These are phyloP conservation scores for Eudemis profundana DNA, from an alignment of 2,888 invertebrate genomes.

Conservation along the genomic window DNA sequence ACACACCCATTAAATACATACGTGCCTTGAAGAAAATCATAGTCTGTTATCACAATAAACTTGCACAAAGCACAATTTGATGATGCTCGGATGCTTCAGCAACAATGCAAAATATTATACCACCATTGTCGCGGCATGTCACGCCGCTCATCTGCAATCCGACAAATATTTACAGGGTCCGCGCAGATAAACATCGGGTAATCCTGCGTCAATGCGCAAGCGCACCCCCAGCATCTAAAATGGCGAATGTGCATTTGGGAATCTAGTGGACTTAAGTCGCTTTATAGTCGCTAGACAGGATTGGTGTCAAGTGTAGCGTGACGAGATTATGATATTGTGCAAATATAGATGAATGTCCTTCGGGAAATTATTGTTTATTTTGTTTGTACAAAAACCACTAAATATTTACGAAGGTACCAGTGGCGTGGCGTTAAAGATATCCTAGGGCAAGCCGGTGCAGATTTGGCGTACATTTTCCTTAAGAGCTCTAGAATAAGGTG, in stretches of 20 bases:
- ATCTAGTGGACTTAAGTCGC: neutral
- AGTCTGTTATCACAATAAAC: conserved; percentile 20
- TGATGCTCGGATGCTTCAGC: conserved; percentile 29
- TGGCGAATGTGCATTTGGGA: neutral
- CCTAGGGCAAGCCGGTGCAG: too few species aligned
- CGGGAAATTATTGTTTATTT: conserved; percentile 6
- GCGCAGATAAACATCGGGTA: conserved; percentile 58
- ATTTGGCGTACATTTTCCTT: too few species aligned
- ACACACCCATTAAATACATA: too few species aligned
- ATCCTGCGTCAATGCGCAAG: conserved; percentile 71
- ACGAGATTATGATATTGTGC: conserved; percentile 79
- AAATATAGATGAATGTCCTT: conserved; percentile 54
- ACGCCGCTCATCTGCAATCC: conserved; percentile 28
- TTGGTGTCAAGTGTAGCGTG: conserved; percentile 84
- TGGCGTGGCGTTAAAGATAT: too few species aligned
- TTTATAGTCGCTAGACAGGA: conserved; percentile 41
- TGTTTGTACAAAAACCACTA: conserved; percentile 23
- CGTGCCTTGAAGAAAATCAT: neutral
- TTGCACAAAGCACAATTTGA: conserved; percentile 36
- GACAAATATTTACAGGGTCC: conserved; percentile 48
- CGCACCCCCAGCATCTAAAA: neutral
- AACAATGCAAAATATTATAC: conserved; percentile 46
- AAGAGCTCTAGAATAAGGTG: too few species aligned
- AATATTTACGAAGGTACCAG: too few species aligned
- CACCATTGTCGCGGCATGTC: conserved; percentile 44